These are phyloP conservation scores for Bovichtus variegatus DNA, from an alignment of 2,797 vertebrate genomes.

Conservation along the genomic window DNA sequence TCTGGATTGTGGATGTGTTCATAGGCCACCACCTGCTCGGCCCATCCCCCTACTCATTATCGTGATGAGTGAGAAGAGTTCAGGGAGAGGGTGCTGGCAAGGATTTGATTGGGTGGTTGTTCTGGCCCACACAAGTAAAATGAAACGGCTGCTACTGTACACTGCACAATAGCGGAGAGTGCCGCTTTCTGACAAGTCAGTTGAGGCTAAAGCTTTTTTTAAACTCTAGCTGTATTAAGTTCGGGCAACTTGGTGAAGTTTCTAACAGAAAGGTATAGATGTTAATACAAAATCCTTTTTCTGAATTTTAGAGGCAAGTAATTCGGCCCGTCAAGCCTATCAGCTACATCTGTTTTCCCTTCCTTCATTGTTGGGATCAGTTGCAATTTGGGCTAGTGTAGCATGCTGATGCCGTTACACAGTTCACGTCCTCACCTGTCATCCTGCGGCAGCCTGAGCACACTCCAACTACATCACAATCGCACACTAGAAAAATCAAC, in stretches of 20 bases:
- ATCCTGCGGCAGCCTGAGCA: constrained; percentile 55
- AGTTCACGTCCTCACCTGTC: constrained; percentile 50
- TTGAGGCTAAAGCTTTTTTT: constrained; percentile 17
- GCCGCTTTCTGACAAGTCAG: constrained; percentile 20
- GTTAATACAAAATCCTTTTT: neutral
- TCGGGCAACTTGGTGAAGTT: constrained; percentile 13
- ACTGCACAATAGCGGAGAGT: constrained; percentile 55
- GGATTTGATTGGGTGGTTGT: constrained; percentile 72
- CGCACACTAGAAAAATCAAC: constrained; percentile 58
- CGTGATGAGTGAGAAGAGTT: constrained; percentile 81
- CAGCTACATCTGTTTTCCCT: constrained; percentile 15
- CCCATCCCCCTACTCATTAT: constrained; percentile 80
- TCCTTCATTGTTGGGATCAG: constrained; percentile 24
- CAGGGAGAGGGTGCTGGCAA: constrained; percentile 76
- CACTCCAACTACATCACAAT: constrained; percentile 38
- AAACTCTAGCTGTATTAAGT: constrained; percentile 3
- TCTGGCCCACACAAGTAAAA: constrained; percentile 71
- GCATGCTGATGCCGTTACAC: constrained; percentile 51
- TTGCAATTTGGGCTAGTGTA: constrained; percentile 31
- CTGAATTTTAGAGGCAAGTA: neutral
- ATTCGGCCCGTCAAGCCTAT: constrained; percentile 3
- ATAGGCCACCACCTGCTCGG: constrained; percentile 80
- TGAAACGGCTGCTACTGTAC: constrained; percentile 59
- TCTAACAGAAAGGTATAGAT: neutral
- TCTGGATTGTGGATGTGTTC: constrained; percentile 70